These are phyloP conservation scores for Spilosoma lubricipeda DNA, from an alignment of 2,888 invertebrate genomes.

Conservation along the genomic window DNA sequence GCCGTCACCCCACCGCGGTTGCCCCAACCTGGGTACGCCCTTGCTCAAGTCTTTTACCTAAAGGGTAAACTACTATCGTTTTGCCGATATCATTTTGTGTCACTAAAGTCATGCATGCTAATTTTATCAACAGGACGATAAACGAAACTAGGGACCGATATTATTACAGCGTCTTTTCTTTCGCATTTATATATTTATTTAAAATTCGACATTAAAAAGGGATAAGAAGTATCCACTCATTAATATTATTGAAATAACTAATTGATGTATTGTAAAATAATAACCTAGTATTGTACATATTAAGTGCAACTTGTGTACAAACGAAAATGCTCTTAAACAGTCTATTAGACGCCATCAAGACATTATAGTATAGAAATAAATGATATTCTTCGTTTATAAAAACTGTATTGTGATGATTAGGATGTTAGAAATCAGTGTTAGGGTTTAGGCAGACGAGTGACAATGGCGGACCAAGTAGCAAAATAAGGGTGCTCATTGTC, in stretches of 20 bases:
- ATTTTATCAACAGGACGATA: neutral
- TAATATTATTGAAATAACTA: neutral
- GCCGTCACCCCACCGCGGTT: too few species aligned
- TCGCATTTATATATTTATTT: neutral
- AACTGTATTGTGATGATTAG: constrained; percentile 1
- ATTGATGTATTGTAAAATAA: constrained; percentile 18
- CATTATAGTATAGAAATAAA: neutral
- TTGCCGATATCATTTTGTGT: too few species aligned
- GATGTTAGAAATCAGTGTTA: neutral
- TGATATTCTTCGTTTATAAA: neutral
- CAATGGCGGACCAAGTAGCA: too few species aligned
- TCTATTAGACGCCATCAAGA: neutral
- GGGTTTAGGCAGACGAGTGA: too few species aligned
- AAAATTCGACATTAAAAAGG: neutral
- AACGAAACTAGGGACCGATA: neutral
- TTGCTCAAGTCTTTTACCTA: neutral
- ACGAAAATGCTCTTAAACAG: neutral
- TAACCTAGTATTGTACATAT: neutral
- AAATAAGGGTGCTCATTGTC: too few species aligned
- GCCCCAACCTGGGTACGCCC: too few species aligned
- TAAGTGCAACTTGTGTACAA: neutral
- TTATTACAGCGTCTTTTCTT: neutral
- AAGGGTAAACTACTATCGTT: too few species aligned
- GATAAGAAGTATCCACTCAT: neutral
- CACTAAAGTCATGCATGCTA: neutral